Percentiles rank a stretch among this genome's conserved stretches.
Conservation (phyloP, 1,140 invertebrate genomes). For the Orchestia grillus region DNA sequence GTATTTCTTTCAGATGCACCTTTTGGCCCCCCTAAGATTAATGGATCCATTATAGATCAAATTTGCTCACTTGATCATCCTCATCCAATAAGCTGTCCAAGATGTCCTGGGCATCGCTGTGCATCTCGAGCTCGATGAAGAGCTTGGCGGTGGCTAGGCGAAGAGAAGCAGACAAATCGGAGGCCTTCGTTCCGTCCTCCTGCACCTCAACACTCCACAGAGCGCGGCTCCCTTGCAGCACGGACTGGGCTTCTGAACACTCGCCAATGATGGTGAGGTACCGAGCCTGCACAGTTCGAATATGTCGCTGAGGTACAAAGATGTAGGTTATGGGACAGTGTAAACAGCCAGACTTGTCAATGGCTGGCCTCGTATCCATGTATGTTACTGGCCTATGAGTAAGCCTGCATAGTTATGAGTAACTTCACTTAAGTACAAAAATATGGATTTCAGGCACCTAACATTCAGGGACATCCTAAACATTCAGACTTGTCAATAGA, state of each 20-base stretch:
- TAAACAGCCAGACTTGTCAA: no score
- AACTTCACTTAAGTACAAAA: no score
- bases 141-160: background rate
- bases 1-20: no score
- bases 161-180: background rate
- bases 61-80: background rate
- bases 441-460: no score
- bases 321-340: background rate
- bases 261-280: conserved; percentile 46
- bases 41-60: background rate
- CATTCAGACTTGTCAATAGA: no score
- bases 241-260: background rate
- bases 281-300: background rate
- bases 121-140: conserved; percentile 36
- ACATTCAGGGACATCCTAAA: no score
- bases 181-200: background rate
- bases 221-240: background rate
- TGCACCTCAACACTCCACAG: background rate
- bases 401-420: no score
- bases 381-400: no score
- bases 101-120: conserved; percentile 12
- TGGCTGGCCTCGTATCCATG: no score
- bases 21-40: no score
- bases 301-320: background rate
- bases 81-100: conserved; percentile 19